Evolutionary conservation across 2,797 vertebrate genomes (phyloP), one percentile per base, ranked within the genome.

Genomic region (Fringilla coelebs): DNA sequence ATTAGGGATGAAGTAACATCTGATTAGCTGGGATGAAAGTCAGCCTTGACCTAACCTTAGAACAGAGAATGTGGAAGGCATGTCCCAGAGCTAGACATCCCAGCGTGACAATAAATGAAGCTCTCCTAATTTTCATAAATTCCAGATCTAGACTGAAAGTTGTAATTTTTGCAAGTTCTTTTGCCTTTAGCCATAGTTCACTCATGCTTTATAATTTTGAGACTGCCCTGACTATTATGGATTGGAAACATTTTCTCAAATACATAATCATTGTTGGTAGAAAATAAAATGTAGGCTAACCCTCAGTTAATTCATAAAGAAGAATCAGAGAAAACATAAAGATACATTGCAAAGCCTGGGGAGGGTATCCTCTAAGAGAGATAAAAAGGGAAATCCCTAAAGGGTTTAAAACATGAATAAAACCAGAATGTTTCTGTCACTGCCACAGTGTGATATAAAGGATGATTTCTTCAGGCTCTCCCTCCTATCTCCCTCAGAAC

Each of bases 1-100:
- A 70, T 51, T 65, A 61, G 34, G 9, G 24, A 38, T n/a, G 25
- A 58, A 16, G 3, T 22, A n/a, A 32, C 6, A 65, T n/a, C 17
- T 90, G 15, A 41, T 76, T 62, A 91, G 2, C 17, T 26, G 28
- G 2, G 22, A 14, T 25, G 34, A 76, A 95, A 76, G 22, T 70
- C 29, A 66, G 3, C 6, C 32, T 14, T 89, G 28, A 46, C 8
- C 8, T 46, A n/a, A 45, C 3, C 15, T 80, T 63, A 79, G 19
- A 85, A 57, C 12, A 46, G 1, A 76, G 41, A 79, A 51, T 2
- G 3, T 5, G 17, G 19, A 22, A 80, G 18, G 51, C 0, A 0
- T 17, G 17, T 28, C 31, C 10, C 21, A n/a, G 25, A 74, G 9
- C 40, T 4, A 55, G 20, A 36, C 5, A 54, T 24, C n/a, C 7